phyloP scores from a whole-genome alignment of 2,888 invertebrate species.

The Drosophila pseudotakahashii region DNA sequence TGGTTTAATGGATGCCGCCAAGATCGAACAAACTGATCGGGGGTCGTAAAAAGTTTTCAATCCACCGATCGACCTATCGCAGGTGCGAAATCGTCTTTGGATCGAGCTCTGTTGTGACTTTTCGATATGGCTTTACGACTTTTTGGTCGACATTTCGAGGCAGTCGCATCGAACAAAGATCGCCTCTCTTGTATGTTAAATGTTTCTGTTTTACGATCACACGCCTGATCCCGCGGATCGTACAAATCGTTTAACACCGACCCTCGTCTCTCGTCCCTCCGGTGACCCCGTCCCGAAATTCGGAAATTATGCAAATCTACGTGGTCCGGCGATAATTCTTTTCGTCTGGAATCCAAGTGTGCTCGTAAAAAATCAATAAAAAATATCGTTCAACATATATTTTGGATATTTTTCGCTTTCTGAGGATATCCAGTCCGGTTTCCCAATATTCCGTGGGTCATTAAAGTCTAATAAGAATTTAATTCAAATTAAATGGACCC shows the following conservation, averaged over 20 bases:
- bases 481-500: slow-evolving; percentile 65
- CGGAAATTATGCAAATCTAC: slow-evolving; percentile 62
- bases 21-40: slow-evolving; percentile 11
- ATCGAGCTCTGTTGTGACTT: slow-evolving; percentile 54
- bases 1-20: slow-evolving; percentile 25
- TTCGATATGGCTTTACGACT: slow-evolving; percentile 70
- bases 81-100: slow-evolving; percentile 67
- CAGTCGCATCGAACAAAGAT: slow-evolving; percentile 26
- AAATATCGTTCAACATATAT: slow-evolving; percentile 47
- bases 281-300: slow-evolving; percentile 26
- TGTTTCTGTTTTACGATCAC: slow-evolving; percentile 69
- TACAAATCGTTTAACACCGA: slow-evolving; percentile 75
- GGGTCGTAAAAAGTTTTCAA: slow-evolving; percentile 32
- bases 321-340: slow-evolving; percentile 42
- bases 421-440: slow-evolving; percentile 33
- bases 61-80: slow-evolving; percentile 44
- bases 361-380: slow-evolving; percentile 66
- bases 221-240: slow-evolving; percentile 37
- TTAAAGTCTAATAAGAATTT: slow-evolving; percentile 70
- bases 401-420: slow-evolving; percentile 16
- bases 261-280: slow-evolving; percentile 2
- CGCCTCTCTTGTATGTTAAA: slow-evolving; percentile 21
- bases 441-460: slow-evolving; percentile 34
- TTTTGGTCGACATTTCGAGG: slow-evolving; percentile 38
- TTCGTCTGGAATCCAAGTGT: slow-evolving; percentile 43